Base-by-base conservation (phyloP, 2,888 invertebrate genomes). In the Nyleta sp. region DNA sequence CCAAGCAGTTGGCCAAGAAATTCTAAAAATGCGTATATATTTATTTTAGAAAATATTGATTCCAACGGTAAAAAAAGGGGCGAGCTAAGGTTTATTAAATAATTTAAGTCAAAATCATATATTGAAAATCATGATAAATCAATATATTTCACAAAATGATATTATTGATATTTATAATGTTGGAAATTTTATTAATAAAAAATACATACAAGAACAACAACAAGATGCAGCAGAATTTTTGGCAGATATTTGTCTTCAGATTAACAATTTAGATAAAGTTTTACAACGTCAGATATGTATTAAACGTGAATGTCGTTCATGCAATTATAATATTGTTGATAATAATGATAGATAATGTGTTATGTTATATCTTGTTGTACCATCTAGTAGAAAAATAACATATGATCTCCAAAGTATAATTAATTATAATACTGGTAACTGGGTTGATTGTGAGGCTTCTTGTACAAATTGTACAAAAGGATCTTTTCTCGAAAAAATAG, bases 141-240 rank as follows among this genome's bases (percentile, higher is more conserved):
- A n/a, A n/a, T n/a, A n/a, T n/a, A n/a, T n/a, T n/a, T n/a, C n/a
- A n/a, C n/a, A n/a, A n/a, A n/a, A n/a, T n/a, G n/a, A n/a, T n/a
- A n/a, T n/a, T n/a, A n/a, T n/a, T n/a, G n/a, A n/a, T n/a, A n/a
- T n/a, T n/a, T n/a, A n/a, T n/a, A n/a, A n/a, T n/a, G n/a, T n/a
- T n/a, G n/a, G n/a, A n/a, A n/a, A n/a, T n/a, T n/a, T n/a, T n/a
- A n/a, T n/a, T n/a, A n/a, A n/a, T n/a, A n/a, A n/a, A n/a, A n/a
- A n/a, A n/a, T n/a, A n/a, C n/a, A n/a, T n/a, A n/a, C n/a, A n/a
- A 28, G 10, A 10, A 2, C 28, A 28, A 10, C 59, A 59, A 31
- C 59, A 59, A 59, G 59, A 59, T 44, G 59, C 59, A 11, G 31
- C 44, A 4, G 59, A 59, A 44, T 59, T 59, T 44, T 17, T 59